These are phyloP conservation scores for Drosophila phalerata DNA, from an alignment of 2,888 invertebrate species.

Conservation along the genomic window DNA sequence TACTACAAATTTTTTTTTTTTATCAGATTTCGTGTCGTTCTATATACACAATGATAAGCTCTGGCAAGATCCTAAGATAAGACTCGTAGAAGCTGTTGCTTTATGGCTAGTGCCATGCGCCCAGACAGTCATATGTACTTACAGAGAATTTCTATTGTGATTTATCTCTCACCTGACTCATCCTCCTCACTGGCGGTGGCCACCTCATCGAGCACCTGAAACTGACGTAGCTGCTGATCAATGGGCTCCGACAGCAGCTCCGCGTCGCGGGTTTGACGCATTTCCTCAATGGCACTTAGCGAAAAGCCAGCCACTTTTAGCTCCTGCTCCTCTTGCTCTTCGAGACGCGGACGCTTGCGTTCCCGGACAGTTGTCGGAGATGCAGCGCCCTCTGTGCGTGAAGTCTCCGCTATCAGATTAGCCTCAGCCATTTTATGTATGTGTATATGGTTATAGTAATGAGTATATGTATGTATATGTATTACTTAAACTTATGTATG, in stretches of 20 bases:
- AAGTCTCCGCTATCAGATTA: slow-evolving; percentile 1
- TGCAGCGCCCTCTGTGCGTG: background rate
- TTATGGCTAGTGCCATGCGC: slow-evolving; percentile 23
- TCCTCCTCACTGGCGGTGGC: slow-evolving; percentile 86
- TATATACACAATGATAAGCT: slow-evolving; percentile 68
- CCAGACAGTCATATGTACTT: slow-evolving; percentile 6
- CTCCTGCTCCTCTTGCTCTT: slow-evolving; percentile 62
- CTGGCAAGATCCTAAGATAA: slow-evolving; percentile 66
- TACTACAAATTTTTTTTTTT: slow-evolving; percentile 55
- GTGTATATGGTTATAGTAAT: background rate
- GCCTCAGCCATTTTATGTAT: slow-evolving; percentile 36
- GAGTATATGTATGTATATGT: background rate
- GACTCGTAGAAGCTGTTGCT: slow-evolving; percentile 40
- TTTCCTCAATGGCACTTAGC: slow-evolving; percentile 83
- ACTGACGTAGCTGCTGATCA: slow-evolving; percentile 86
- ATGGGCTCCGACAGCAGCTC: slow-evolving; percentile 73
- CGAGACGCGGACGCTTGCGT: slow-evolving; percentile 58
- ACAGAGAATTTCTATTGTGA: slow-evolving; percentile 2
- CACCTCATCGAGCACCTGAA: slow-evolving; percentile 89
- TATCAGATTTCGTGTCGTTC: slow-evolving; percentile 61
- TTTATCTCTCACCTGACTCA: slow-evolving; percentile 66
- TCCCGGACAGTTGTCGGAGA: background rate
- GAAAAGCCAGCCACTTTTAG: slow-evolving; percentile 83
- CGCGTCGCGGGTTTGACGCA: slow-evolving; percentile 80
- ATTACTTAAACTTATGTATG: slow-evolving; percentile 43